Percentiles rank a stretch among this genome's conserved stretches.
Evolutionary conservation across 1,140 invertebrate genomes (phyloP).

Genomic region (Carposina sasakii): DNA sequence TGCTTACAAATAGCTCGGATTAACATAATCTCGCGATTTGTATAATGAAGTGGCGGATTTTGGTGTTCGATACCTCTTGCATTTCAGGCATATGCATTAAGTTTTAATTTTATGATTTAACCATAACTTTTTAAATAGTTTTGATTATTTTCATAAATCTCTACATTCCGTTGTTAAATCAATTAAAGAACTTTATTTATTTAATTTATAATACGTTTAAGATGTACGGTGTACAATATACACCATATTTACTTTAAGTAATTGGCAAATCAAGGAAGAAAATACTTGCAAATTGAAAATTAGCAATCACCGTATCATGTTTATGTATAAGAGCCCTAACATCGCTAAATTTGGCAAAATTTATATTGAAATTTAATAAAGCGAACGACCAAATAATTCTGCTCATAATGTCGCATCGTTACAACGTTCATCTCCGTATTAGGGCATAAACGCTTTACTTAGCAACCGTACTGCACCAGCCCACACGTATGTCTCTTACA

Average conservation of each 20-base stretch:
- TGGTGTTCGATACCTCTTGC: conserved; percentile 35
- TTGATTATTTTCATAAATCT: too few species aligned
- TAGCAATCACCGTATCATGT: too few species aligned
- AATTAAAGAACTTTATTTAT: too few species aligned
- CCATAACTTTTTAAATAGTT: conserved; percentile 23
- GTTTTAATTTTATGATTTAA: conserved; percentile 34
- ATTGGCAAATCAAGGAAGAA: too few species aligned
- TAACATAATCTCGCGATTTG: conserved; percentile 64
- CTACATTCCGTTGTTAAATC: too few species aligned
- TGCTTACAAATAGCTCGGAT: conserved; percentile 53
- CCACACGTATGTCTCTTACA: conserved; percentile 65
- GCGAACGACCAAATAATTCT: conserved; percentile 12
- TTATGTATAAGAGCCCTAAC: too few species aligned
- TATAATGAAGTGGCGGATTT: conserved; percentile 55
- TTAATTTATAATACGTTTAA: too few species aligned
- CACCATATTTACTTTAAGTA: too few species aligned
- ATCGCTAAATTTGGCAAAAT: too few species aligned
- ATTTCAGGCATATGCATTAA: conserved; percentile 35
- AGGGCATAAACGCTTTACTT: conserved; percentile 53
- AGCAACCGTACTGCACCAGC: conserved; percentile 44
- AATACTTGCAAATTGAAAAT: too few species aligned
- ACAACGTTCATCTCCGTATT: conserved; percentile 32
- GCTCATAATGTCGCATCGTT: conserved; percentile 20
- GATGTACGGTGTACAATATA: too few species aligned
- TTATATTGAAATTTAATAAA: too few species aligned